These are phyloP conservation scores for Spea bombifrons DNA, from an alignment of 2,113 vertebrate species.

Conservation along the genomic window DNA sequence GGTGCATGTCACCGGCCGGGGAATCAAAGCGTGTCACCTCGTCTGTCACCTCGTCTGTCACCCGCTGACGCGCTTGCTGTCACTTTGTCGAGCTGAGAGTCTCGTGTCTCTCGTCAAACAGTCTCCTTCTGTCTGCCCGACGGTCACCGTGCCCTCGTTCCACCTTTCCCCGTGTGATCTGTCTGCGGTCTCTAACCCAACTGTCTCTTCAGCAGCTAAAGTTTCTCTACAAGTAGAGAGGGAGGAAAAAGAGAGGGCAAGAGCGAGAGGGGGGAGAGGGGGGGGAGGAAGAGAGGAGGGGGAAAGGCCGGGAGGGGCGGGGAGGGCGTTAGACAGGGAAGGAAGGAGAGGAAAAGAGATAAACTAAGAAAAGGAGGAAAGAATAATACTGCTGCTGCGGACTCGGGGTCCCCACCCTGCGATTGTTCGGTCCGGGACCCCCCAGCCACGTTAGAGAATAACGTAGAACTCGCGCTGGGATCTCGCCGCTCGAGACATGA, in stretches of 20 bases:
- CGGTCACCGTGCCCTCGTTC: neutral
- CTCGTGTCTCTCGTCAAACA: neutral
- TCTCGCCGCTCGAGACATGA: too few species aligned
- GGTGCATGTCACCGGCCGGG: constrained; percentile 19
- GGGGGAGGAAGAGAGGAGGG: neutral
- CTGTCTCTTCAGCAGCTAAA: neutral
- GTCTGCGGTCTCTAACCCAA: neutral
- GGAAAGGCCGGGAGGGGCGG: neutral
- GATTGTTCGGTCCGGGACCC: neutral
- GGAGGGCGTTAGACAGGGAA: neutral
- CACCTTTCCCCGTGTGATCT: neutral
- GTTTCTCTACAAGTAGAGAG: neutral
- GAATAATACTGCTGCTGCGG: neutral
- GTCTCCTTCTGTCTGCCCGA: neutral
- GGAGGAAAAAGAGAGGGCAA: neutral
- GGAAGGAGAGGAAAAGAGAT: neutral
- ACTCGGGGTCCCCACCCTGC: neutral
- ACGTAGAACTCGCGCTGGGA: too few species aligned
- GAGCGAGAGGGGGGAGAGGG: neutral
- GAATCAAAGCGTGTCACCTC: neutral
- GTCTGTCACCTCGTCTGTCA: neutral
- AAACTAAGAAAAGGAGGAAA: neutral
- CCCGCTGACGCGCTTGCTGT: neutral
- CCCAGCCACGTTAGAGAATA: too few species aligned
- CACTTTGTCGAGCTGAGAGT: neutral